Conservation (phyloP, 2,797 vertebrate species). For the Anniella stebbinsi region DNA sequence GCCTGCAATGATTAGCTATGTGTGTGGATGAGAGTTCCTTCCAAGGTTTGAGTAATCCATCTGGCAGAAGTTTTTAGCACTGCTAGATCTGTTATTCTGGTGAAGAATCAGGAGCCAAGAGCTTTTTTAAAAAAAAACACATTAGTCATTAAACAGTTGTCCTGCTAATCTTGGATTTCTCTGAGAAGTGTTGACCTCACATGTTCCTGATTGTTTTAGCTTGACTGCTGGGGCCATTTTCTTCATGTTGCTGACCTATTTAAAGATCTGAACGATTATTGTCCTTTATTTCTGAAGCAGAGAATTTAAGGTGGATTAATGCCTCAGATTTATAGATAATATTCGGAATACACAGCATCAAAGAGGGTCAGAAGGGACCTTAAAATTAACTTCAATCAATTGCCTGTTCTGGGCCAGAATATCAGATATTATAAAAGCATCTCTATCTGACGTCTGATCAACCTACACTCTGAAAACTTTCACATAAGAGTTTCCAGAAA, state of each 20-base stretch:
- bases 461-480: neutral
- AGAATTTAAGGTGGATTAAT: neutral
- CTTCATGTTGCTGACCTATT: conserved; percentile 51
- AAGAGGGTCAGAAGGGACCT: conserved; percentile 13
- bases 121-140: conserved; percentile 52
- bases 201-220: conserved; percentile 57
- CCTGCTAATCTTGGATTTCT: conserved; percentile 64
- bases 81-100: conserved; percentile 64
- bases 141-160: conserved; percentile 75
- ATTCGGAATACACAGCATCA: conserved; percentile 20
- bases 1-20: conserved; percentile 70
- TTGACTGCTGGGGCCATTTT: conserved; percentile 64
- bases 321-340: conserved; percentile 2
- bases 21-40: conserved; percentile 62
- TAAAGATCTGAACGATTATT: conserved; percentile 47
- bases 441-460: neutral
- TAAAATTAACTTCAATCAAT: neutral
- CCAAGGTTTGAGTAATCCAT: conserved; percentile 80
- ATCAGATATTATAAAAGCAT: neutral
- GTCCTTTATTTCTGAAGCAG: neutral
- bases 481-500: neutral
- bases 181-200: conserved; percentile 54
- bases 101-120: conserved; percentile 48
- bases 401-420: neutral
- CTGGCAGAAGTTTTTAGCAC: conserved; percentile 65